phyloP scores from a whole-genome alignment of 2,113 vertebrate genomes.

The Porphyrio hochstetteri region DNA sequence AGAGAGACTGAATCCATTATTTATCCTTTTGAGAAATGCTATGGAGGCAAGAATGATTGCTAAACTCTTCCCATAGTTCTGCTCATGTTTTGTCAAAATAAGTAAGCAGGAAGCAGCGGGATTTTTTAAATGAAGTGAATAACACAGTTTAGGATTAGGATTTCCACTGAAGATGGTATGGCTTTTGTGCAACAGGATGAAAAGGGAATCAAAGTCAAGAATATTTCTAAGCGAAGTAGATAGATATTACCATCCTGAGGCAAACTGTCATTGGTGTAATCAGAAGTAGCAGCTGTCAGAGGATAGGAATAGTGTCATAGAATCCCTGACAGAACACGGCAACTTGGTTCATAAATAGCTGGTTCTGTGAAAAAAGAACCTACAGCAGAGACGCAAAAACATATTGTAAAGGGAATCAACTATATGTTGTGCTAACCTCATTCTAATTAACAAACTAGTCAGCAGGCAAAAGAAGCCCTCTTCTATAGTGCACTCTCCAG shows the following conservation, averaged over 20 bases:
- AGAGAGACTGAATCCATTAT: neutral
- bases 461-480: neutral
- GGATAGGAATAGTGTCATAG: slow-evolving; percentile 17
- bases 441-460: slow-evolving; percentile 40
- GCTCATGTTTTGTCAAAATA: neutral
- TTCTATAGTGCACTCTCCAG: neutral
- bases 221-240: neutral
- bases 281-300: slow-evolving; percentile 21
- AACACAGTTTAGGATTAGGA: neutral
- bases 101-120: neutral
- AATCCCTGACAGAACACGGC: slow-evolving; percentile 41
- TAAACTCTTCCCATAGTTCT: neutral
- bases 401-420: slow-evolving; percentile 41
- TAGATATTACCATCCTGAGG: neutral
- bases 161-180: neutral
- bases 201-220: neutral
- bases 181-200: neutral
- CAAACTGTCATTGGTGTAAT: slow-evolving; percentile 7
- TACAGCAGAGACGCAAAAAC: slow-evolving; percentile 23
- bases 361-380: slow-evolving; percentile 38
- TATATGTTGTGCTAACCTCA: slow-evolving; percentile 40
- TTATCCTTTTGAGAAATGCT: neutral
- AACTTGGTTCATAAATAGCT: slow-evolving; percentile 58
- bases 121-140: neutral
- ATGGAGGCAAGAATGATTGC: neutral